Evolutionary conservation across 2,797 vertebrate genomes (phyloP).

Genomic region (Spheniscus humboldti): DNA sequence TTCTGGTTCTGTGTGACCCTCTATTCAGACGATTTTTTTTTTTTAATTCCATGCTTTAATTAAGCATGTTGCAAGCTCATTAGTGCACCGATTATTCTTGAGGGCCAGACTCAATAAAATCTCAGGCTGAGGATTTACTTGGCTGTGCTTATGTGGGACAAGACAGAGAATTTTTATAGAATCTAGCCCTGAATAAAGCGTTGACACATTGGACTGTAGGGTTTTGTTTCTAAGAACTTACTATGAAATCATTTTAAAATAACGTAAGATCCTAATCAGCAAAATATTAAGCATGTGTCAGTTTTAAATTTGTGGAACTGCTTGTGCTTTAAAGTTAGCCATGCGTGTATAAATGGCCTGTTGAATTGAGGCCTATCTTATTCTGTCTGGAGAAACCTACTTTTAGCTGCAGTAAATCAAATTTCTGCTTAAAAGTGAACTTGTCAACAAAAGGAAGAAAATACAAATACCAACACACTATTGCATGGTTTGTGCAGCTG

Average conservation of each 20-base stretch:
- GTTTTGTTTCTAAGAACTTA: neutral
- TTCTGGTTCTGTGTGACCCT: neutral
- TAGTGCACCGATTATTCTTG: neutral
- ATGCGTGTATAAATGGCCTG: neutral
- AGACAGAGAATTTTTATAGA: neutral
- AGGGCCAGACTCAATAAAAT: neutral
- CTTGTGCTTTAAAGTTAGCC: neutral
- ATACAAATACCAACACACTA: neutral
- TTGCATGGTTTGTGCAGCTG: conserved; percentile 27
- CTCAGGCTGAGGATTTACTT: neutral
- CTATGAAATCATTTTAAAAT: neutral
- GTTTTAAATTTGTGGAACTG: neutral
- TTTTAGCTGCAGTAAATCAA: conserved; percentile 32
- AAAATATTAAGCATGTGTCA: neutral
- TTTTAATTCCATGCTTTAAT: conserved; percentile 16
- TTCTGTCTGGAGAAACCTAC: conserved; percentile 30
- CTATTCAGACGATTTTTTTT: neutral
- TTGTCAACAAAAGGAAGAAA: neutral
- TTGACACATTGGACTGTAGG: neutral
- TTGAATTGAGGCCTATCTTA: neutral
- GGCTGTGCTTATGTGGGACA: neutral
- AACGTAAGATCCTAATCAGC: neutral
- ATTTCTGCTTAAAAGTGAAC: conserved; percentile 11
- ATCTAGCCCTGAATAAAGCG: neutral
- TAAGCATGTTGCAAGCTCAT: neutral